These are phyloP conservation scores for Dorcus parallelipipedus DNA, from an alignment of 2,888 invertebrate genomes.

Conservation along the genomic window DNA sequence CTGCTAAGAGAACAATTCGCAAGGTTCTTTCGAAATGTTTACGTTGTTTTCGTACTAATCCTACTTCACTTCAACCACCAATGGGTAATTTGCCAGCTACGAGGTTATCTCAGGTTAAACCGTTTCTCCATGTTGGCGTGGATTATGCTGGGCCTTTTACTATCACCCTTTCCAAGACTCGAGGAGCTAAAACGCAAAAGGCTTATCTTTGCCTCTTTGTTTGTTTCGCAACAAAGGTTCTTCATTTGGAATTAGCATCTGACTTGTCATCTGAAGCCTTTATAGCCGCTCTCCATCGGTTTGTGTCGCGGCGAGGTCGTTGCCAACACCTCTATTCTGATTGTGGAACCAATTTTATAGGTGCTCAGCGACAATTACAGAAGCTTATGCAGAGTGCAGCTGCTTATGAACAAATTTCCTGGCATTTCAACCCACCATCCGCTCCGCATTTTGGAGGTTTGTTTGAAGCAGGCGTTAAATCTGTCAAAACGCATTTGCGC, in stretches of 20 bases:
- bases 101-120: slow-evolving; percentile 15
- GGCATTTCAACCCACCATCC: slow-evolving; percentile 20
- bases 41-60: slow-evolving; percentile 10
- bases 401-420: slow-evolving; percentile 9
- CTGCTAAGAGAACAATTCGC: slow-evolving; percentile 5
- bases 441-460: slow-evolving; percentile 18
- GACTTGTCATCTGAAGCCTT: slow-evolving; percentile 18
- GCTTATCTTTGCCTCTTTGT: slow-evolving; percentile 20
- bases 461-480: slow-evolving; percentile 27
- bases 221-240: slow-evolving; percentile 19
- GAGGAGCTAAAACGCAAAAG: slow-evolving; percentile 21
- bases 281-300: too few species aligned
- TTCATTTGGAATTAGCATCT: slow-evolving; percentile 26
- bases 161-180: slow-evolving; percentile 12
- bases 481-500: slow-evolving; percentile 1
- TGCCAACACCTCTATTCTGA: too few species aligned
- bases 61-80: slow-evolving; percentile 3
- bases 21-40: neutral
- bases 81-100: slow-evolving; percentile 21
- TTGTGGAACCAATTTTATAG: slow-evolving; percentile 14
- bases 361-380: slow-evolving; percentile 18
- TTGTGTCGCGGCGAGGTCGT: too few species aligned
- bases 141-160: slow-evolving; percentile 23
- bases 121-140: slow-evolving; percentile 20
- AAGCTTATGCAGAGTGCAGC: neutral